Evolutionary conservation across 2,113 vertebrate genomes (phyloP).

Genomic region (Aix galericulata): DNA sequence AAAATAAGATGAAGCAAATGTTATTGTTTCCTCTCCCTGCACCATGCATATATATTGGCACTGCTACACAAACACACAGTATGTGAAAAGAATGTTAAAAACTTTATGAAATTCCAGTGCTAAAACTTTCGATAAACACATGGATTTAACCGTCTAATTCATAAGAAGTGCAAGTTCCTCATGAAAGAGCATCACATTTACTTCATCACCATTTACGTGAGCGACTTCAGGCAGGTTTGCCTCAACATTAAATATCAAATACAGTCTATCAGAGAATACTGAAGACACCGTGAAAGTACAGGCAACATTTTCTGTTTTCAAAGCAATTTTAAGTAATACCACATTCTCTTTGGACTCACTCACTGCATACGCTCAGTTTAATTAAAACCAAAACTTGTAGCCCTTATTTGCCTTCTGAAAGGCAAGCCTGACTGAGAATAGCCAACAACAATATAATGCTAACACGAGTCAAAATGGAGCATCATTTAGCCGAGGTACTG

Average conservation of each 20-base stretch:
- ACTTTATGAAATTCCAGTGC: neutral
- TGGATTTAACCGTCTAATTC: neutral
- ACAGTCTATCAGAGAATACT: neutral
- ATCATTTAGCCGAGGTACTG: neutral
- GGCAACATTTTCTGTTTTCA: conserved; percentile 38
- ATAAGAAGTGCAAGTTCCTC: neutral
- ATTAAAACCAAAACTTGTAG: conserved; percentile 26
- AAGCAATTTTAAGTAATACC: conserved; percentile 3
- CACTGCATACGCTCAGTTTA: neutral
- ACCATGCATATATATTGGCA: neutral
- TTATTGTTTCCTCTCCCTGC: neutral
- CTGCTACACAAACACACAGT: neutral
- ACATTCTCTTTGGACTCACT: neutral
- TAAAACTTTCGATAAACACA: neutral
- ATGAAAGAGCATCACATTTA: neutral
- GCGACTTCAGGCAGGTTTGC: neutral
- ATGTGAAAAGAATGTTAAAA: neutral
- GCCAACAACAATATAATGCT: neutral
- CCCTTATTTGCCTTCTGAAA: conserved; percentile 7
- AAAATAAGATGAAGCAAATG: neutral
- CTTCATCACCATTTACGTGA: neutral
- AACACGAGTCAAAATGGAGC: conserved; percentile 6
- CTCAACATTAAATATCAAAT: neutral
- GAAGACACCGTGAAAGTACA: neutral
- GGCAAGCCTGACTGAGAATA: neutral